phyloP scores from a whole-genome alignment of 2,113 vertebrate genomes.

The Pycnonotus jocosus region DNA sequence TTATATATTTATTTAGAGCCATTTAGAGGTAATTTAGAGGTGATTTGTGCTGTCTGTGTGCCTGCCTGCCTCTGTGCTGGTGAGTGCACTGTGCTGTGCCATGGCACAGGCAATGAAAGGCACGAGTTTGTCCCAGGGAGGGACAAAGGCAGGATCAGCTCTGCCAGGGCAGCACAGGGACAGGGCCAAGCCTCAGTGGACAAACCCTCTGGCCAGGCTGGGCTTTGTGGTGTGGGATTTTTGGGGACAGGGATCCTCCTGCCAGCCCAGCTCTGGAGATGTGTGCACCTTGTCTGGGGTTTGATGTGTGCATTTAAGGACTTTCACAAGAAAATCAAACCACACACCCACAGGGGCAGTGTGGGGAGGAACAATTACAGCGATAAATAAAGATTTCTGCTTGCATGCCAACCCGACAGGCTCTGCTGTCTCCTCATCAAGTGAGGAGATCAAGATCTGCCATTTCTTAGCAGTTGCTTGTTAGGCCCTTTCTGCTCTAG shows the following conservation, averaged over 20 bases:
- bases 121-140: not conserved
- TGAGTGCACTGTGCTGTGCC: accelerated
- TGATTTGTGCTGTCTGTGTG: accelerated
- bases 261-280: not conserved
- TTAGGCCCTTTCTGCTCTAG: not conserved
- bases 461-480: not conserved
- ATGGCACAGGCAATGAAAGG: not conserved
- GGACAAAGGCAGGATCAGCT: not conserved
- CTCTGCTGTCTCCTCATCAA: not conserved
- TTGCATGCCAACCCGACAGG: not conserved
- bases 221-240: not conserved
- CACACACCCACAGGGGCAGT: not conserved
- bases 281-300: not conserved
- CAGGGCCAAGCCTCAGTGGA: accelerated
- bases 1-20: no score
- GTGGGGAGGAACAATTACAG: not conserved
- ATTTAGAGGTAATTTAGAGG: not conserved
- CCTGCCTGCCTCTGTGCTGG: no score
- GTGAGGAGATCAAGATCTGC: no score
- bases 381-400: not conserved
- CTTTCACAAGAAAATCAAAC: not conserved
- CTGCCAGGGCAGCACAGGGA: not conserved
- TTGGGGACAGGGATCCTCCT: not conserved
- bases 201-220: not conserved
- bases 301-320: not conserved